Evolutionary conservation across 1,140 invertebrate species (phyloP), one percentile per base, ranked within the genome.

Genomic region (Semibalanus balanoides): DNA sequence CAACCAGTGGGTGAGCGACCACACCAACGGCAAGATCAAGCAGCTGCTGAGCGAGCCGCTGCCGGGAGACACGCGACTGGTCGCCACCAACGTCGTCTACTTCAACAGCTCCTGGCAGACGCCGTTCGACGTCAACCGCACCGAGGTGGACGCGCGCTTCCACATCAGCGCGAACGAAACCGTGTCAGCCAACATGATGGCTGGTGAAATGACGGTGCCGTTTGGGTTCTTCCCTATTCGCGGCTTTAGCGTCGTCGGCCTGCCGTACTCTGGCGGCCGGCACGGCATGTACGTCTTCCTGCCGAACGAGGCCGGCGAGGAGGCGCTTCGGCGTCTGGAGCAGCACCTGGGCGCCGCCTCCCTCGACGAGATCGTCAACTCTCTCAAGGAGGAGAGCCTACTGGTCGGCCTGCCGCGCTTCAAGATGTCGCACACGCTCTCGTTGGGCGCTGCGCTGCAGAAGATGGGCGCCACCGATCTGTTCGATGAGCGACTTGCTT

Each of bases 81-180:
- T 95, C 11, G 83, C 95, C 0, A 84, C 93, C 1, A 95, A 95
- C 84, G 92, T 92, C 17, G 86, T 95, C 70, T 93, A 94, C 82
- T 96, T 95, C 83, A 94, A 93, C 84, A 93, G 91, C 22, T 84
- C 86, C 35, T 96, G 93, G 93, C 85, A 87, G 74, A 83, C 86
- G 11, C 87, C 88, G 0, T 95, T 96, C 75, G 78, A 78, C 69
- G 78, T 19, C 35, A 76, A 85, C 0, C 83, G 89, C 88, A 77
- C 86, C 84, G 83, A 86, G 76, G 75, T 93, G 29, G 86, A 80
- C 0, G 81, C 82, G 70, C 89, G 88, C 79, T 93, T 93, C 82
- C 74, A 81, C 70, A 43, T 79, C 7, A 76, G 78, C 27, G 79
- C 85, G n/a, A 79, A 80, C 0, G 80, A 80, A 25, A 89, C 88